Evolutionary conservation across 2,888 invertebrate species (phyloP).

Genomic region (Leptinotarsa rubiginosa): DNA sequence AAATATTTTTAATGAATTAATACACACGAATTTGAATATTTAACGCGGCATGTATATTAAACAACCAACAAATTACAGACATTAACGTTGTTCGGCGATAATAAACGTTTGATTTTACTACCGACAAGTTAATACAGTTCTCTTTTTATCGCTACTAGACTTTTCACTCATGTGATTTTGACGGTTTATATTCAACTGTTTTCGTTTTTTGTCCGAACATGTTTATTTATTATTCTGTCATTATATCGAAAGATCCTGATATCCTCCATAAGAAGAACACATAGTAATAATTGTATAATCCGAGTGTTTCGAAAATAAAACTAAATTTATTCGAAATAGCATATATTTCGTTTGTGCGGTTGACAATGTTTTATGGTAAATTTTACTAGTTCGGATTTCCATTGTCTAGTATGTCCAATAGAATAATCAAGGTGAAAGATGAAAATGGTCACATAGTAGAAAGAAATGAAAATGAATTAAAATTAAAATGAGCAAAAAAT

Average conservation of each 20-base stretch:
- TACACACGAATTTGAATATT: conserved; percentile 56
- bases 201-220: not conserved
- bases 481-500: too few species aligned
- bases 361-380: too few species aligned
- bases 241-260: not conserved
- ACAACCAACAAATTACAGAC: conserved; percentile 57
- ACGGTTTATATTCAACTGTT: not conserved
- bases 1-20: conserved; percentile 58
- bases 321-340: too few species aligned
- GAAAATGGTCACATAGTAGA: too few species aligned
- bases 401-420: too few species aligned
- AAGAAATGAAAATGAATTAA: too few species aligned
- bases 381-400: too few species aligned
- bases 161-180: conserved; percentile 2
- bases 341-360: too few species aligned
- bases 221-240: not conserved
- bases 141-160: conserved; percentile 55
- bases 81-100: conserved; percentile 54
- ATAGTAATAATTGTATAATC: too few species aligned
- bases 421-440: too few species aligned
- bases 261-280: too few species aligned
- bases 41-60: conserved; percentile 58
- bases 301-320: too few species aligned
- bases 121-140: conserved; percentile 57
- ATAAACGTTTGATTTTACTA: conserved; percentile 58